A percentile compares a stretch with the other conserved stretches of the same genome.
Evolutionary conservation across 92 coral and sea anemone genomes (phyloP).

Genomic region (Bergia puertoricense): DNA sequence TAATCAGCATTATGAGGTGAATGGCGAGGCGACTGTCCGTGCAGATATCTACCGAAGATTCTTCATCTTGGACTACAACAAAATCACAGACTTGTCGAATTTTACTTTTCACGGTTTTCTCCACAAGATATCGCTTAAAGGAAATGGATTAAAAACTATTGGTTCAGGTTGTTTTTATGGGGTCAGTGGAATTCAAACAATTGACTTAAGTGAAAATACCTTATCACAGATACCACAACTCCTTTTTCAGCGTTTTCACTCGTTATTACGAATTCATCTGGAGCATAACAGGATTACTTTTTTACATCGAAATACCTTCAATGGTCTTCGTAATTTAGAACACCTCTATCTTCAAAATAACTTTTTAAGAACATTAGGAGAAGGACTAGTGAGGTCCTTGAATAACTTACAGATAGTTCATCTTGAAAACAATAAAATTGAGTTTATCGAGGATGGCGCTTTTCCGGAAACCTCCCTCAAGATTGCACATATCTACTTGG

Average conservation of each 20-base stretch:
- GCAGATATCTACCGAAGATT: constrained; percentile 41
- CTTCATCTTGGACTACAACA: neutral
- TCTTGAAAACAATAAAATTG: constrained; percentile 51
- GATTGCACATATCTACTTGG: neutral
- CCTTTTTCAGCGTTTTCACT: neutral
- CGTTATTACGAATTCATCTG: constrained; percentile 47
- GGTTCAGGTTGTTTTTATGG: neutral
- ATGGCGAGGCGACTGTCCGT: constrained; percentile 4
- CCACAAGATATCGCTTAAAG: constrained; percentile 1
- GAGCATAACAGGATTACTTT: constrained; percentile 58
- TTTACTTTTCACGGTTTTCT: neutral
- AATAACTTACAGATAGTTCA: constrained; percentile 52
- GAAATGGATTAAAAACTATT: neutral
- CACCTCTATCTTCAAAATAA: constrained; percentile 57
- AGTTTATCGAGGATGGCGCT: constrained; percentile 29
- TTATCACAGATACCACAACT: neutral
- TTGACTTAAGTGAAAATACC: neutral
- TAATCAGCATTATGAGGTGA: constrained; percentile 50
- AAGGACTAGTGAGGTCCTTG: constrained; percentile 37
- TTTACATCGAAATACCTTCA: constrained; percentile 49
- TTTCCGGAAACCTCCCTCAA: neutral
- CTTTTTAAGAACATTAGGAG: constrained; percentile 27
- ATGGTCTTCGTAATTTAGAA: constrained; percentile 41
- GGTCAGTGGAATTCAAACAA: neutral
- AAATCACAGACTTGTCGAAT: neutral